Evolutionary conservation across 2,888 invertebrate species (phyloP), one percentile per base, ranked within the genome.

Genomic region (Oeneis ivallda): DNA sequence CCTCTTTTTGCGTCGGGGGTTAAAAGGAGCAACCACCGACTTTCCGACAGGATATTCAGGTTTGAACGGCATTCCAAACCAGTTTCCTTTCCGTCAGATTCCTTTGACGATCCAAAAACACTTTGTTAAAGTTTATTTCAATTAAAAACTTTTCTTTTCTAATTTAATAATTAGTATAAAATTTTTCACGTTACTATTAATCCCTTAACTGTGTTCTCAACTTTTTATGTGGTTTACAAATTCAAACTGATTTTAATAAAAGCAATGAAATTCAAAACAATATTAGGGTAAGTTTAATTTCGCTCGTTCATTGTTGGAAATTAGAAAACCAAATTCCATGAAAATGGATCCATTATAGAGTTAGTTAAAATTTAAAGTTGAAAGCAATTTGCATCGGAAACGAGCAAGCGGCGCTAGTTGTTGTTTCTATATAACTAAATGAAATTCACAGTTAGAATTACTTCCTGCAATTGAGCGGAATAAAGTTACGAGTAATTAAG

Each of bases 291-390:
- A 61, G 52, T 52, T 61, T 39, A 52, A 52, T 61, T 61, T 17
- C 41, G 19, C 11, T 11, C 26, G 41, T 61, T 61, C 43, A 52
- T 52, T 53, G 52, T 26, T 32, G 52, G 39, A 32, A 53, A 61
- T 61, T 52, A 52, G 39, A 53, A 61, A 61, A 61, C 61, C 61
- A 53, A 60, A 65, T 60, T 60, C 53, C 60, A 57, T 47, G 64
- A 65, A 65, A 65, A 65, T 65, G 60, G 64, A 45, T 65, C 47
- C 65, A 65, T 65, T 65, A 57, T 62, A 60, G 47, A 47, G 62
- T 65, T 62, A 57, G 54, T 65, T 65, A 65, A 65, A 65, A 62
- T 65, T 62, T 61, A 65, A 65, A 65, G 63, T 53, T 50, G 52
- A 62, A 65, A 62, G 62, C 65, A 61, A 65, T 65, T 65, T 65